Evolutionary conservation across 2,113 vertebrate genomes (phyloP), one percentile per base, ranked within the genome.

Genomic region (Platysternon megacephalum): DNA sequence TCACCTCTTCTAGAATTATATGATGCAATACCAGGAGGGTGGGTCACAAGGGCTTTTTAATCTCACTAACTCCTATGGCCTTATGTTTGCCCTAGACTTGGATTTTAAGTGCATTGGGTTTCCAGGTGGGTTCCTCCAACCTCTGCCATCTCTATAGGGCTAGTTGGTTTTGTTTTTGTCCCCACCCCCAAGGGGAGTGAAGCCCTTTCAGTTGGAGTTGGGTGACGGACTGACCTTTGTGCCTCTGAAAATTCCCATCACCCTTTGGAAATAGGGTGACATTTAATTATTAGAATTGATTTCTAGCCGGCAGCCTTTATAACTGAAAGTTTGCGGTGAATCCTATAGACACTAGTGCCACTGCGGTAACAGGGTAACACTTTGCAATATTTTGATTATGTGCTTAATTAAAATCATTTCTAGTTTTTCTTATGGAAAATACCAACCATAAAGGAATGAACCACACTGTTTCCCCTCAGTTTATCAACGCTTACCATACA

Each of bases 181-280:
- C 32, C 17, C 19, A 8, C 13, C 7, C 35, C 17, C 65, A 21
- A 39, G 4, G 65, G 35, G 17, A 39, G 35, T 10, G 8, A 68
- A 35, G 16, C 17, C 16, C 32, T n/a, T 68, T 68, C 17, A 21
- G 5, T n/a, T 16, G 7, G 65, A 39, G 19, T 21, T 68, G 17
- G 7, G 0, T 19, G 29, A 82, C 29, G 44, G 1, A 0, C 11
- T 55, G 42, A 46, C 39, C 39, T 21, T 93, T 21, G 8, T 28
- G 68, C 58, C 79, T 49, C 58, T 48, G 58, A 52, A 91, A 49
- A 58, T 87, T 83, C 22, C 48, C 10, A 29, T 28, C 13, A 5
- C 32, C 1, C 16, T 44, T 35, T 0, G 2, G 29, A 35, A 84
- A 90, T 84, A 68, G 8, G 2, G 19, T 68, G 35, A 39, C 16